Conservation (phyloP, 1,140 invertebrate species). For the Cherax destructor region DNA sequence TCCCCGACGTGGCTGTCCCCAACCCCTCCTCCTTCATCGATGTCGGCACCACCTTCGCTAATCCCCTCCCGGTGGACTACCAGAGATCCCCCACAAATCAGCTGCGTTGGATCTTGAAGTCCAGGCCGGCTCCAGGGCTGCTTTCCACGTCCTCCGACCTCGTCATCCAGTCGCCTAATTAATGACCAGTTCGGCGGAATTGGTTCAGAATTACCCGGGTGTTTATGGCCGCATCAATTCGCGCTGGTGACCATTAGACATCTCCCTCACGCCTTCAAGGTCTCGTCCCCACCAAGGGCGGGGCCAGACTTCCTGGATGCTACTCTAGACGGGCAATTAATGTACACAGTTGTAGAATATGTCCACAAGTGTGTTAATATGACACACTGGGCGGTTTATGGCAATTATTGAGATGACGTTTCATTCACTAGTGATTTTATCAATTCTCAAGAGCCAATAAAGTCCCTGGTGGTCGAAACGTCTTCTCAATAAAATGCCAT, state of each 20-base stretch:
- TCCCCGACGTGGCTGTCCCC: not conserved
- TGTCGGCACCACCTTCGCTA: slow-evolving; percentile 13
- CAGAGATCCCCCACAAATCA: slow-evolving; percentile 53
- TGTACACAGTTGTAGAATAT: no score
- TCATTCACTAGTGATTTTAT: no score
- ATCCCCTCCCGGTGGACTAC: slow-evolving; percentile 22
- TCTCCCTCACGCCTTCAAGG: not conserved
- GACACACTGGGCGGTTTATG: no score
- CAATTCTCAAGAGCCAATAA: no score
- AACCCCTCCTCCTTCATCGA: not conserved
- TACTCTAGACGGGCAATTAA: no score
- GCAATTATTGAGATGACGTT: no score
- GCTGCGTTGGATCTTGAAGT: slow-evolving; percentile 30
- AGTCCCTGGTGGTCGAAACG: no score
- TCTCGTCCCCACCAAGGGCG: no score
- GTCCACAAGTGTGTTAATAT: no score
- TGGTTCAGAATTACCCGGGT: slow-evolving; percentile 53
- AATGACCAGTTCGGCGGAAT: slow-evolving; percentile 55
- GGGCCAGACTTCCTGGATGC: no score
- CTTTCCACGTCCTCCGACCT: slow-evolving; percentile 11
- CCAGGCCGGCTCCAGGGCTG: slow-evolving; percentile 16
- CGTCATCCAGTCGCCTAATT: slow-evolving; percentile 58
- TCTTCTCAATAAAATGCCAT: no score
- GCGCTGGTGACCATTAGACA: slow-evolving; percentile 16
- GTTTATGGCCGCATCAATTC: slow-evolving; percentile 51